Evolutionary conservation across 2,888 invertebrate species (phyloP), one percentile per base, ranked within the genome.

Genomic region (Habrosyne pyritoides): DNA sequence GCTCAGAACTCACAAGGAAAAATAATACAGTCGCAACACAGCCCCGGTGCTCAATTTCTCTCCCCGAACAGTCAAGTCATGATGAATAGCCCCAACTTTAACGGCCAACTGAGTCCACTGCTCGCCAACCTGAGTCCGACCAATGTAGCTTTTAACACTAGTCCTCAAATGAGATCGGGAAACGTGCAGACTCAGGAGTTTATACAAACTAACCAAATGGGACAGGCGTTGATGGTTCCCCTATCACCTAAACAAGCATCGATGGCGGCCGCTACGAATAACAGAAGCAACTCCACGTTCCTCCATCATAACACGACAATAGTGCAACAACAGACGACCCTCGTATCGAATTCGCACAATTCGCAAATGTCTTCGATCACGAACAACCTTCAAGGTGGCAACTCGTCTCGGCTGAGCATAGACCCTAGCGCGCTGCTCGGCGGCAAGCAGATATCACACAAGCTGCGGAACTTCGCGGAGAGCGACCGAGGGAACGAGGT

Each of bases 221-320:
- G 95, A 0, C 96, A 95, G 77, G 94, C 95, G 0, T 73, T 96
- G 57, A 95, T 96, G 94, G 95, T 96, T 10, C 96, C 96, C 2
- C 91, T 95, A 53, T 94, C 94, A 0, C 94, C 94, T 0, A 95
- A 94, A 71, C 94, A 93, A 57, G 93, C 92, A 0, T 93, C 94
- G 0, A 82, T 93, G 21, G 88, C 92, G 0, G 84, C 93, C 2
- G 91, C 94, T 0, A 86, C 94, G 0, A 87, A 92, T 12, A 94
- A 93, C 76, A 93, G 95, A 58, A 94, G 93, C 55, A 93, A 94
- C 68, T 95, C 95, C 0, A 97, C 97, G 0, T 97, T 95, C 73
- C 96, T 97, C 1, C 97, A 97, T 68, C 97, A 97, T 70, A 97
- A 97, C 77, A 96, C 97, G 0, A 97, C 97, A 0, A 97, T 97